Conservation (phyloP, 2,797 vertebrate genomes). For the Esox masquinongy region DNA sequence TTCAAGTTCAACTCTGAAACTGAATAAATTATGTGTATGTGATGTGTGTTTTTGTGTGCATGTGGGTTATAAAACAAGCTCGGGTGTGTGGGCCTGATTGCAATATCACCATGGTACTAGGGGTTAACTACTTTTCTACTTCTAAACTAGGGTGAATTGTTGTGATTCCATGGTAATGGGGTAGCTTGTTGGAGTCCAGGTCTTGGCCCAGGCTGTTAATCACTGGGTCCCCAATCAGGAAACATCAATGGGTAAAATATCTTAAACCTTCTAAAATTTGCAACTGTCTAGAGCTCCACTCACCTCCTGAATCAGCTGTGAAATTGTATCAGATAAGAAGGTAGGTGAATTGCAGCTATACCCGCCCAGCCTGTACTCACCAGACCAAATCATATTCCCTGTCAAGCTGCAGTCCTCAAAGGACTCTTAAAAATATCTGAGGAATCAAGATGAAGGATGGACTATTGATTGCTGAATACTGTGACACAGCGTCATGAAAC, state of each 20-base stretch:
- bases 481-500: background rate
- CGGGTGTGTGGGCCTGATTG: slow-evolving; percentile 22
- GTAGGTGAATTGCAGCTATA: slow-evolving; percentile 39
- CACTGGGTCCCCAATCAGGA: slow-evolving; percentile 58
- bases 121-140: slow-evolving; percentile 40
- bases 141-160: slow-evolving; percentile 55
- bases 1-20: background rate
- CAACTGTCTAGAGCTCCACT: slow-evolving; percentile 43
- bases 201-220: slow-evolving; percentile 47
- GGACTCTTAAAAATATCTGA: slow-evolving; percentile 3
- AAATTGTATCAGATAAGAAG: slow-evolving; percentile 58
- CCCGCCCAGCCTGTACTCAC: slow-evolving; percentile 29
- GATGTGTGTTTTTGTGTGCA: background rate
- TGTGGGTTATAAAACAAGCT: slow-evolving; percentile 8
- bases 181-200: slow-evolving; percentile 53
- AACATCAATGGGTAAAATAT: slow-evolving; percentile 58
- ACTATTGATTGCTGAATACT: background rate
- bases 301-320: slow-evolving; percentile 56
- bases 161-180: slow-evolving; percentile 41
- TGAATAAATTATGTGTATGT: background rate
- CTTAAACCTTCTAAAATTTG: slow-evolving; percentile 40
- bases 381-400: slow-evolving; percentile 38
- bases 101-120: slow-evolving; percentile 36
- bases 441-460: background rate
- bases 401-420: slow-evolving; percentile 12